Evolutionary conservation across 2,888 invertebrate genomes (phyloP).

Genomic region (Drosophila atroscutellata): DNA sequence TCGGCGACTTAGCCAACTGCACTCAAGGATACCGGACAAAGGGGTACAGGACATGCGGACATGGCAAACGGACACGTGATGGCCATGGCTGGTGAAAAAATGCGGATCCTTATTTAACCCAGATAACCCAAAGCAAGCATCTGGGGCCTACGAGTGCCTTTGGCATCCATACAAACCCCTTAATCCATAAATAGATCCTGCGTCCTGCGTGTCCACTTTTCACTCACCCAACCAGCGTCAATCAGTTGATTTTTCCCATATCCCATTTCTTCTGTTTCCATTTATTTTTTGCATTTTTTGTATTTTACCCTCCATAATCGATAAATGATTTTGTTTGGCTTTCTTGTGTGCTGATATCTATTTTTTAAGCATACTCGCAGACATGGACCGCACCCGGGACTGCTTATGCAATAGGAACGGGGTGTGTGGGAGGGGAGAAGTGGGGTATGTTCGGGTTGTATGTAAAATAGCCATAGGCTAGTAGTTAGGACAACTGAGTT

Average conservation of each 20-base stretch:
- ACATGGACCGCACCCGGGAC: constrained; percentile 29
- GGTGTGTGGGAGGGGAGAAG: too few species aligned
- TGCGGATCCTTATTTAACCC: constrained; percentile 46
- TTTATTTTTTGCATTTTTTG: background rate
- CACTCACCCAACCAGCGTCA: constrained; percentile 36
- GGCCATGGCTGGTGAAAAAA: constrained; percentile 34
- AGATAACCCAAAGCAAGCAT: constrained; percentile 27
- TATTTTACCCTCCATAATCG: constrained; percentile 56
- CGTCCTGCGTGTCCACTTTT: constrained; percentile 38
- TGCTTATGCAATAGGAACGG: constrained; percentile 8
- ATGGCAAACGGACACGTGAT: constrained; percentile 59
- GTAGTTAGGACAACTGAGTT: constrained; percentile 55
- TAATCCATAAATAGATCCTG: constrained; percentile 46
- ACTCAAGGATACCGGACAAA: constrained; percentile 2
- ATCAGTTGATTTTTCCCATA: constrained; percentile 35
- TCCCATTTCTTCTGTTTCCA: constrained; percentile 4
- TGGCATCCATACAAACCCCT: constrained; percentile 17
- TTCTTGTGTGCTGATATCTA: constrained; percentile 44
- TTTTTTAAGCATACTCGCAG: constrained; percentile 27
- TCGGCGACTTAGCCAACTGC: background rate
- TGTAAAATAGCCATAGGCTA: constrained; percentile 65
- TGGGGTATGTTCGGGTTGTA: constrained; percentile 7
- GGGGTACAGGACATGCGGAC: constrained; percentile 10
- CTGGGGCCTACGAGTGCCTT: constrained; percentile 22
- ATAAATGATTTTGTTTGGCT: constrained; percentile 75